Evolutionary conservation across 2,113 vertebrate genomes (phyloP), one percentile per base, ranked within the genome.

Genomic region (Meles meles): DNA sequence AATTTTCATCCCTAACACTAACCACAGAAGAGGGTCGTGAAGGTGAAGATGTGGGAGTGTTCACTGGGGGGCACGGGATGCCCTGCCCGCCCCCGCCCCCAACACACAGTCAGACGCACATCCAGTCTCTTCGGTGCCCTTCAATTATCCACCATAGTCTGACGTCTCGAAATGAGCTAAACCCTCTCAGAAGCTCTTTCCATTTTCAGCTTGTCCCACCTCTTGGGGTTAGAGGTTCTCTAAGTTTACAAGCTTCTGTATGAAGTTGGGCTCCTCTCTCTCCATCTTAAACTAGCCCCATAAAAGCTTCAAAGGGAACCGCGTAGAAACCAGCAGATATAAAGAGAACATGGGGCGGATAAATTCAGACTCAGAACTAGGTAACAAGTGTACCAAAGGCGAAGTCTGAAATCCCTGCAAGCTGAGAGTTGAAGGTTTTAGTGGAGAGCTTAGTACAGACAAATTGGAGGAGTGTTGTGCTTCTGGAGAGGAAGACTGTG

Each of bases 241-340:
- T 49, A 83, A 39, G 76, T 93, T 96, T 69, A 81, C 74, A 88
- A 34, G 85, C 65, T 42, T 93, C 69, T 0, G 0, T 90, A 39
- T 71, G 57, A 95, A 90, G 84, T 88, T 2, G 1, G 10, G 31
- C 84, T 81, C 74, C 72, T 80, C 85, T 83, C 80, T 96, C 65
- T 83, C 47, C 14, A 18, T 84, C 87, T 94, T 97, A 76, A 96
- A 91, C 81, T 83, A n/a, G 71, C 57, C 84, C 65, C 42, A 13
- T 72, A 59, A 95, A 95, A 59, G 63, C 93, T 92, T 93, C 76
- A 71, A 65, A 86, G 82, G 31, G 67, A 80, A 20, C 61, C 14
- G 5, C 25, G 0, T 52, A 88, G 84, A 89, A 71, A 87, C 25
- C 42, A 82, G 88, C 67, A 74, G 61, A 34, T 39, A 61, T 11